phyloP scores from a whole-genome alignment of 2,113 vertebrate genomes.

The Trichechus manatus region DNA sequence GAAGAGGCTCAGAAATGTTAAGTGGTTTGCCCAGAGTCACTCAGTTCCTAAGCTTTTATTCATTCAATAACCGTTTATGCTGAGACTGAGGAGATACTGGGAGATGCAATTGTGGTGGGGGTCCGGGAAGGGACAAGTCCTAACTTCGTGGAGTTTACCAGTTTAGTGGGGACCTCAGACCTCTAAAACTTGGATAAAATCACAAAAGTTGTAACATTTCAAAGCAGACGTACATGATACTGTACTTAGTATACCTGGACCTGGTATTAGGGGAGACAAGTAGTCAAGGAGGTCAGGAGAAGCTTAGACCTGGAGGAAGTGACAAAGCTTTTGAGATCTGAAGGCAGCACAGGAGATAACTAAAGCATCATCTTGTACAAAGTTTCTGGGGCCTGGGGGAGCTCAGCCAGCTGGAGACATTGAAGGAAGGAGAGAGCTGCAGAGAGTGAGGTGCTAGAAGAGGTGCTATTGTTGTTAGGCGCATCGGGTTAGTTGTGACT shows the following conservation, averaged over 20 bases:
- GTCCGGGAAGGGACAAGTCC: too few species aligned
- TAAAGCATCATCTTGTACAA: too few species aligned
- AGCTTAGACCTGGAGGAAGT: too few species aligned
- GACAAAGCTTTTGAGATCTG: too few species aligned
- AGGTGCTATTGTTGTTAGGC: too few species aligned
- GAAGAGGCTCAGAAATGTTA: background rate
- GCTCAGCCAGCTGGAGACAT: too few species aligned
- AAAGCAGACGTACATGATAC: background rate
- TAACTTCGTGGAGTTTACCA: background rate
- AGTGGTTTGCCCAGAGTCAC: background rate
- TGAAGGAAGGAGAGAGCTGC: too few species aligned
- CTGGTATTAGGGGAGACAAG: background rate
- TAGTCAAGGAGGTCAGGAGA: too few species aligned
- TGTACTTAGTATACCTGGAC: background rate
- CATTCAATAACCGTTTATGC: background rate
- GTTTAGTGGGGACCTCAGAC: background rate
- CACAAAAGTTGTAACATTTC: background rate
- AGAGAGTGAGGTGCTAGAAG: too few species aligned
- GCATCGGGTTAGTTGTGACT: too few species aligned
- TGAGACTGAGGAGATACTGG: background rate
- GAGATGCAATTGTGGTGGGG: background rate
- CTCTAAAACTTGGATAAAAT: background rate
- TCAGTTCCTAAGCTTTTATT: background rate
- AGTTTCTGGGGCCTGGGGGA: too few species aligned
- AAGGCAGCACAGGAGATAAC: too few species aligned